These are phyloP conservation scores for Prunella himalayana DNA, from an alignment of 2,113 vertebrate genomes.

Conservation along the genomic window DNA sequence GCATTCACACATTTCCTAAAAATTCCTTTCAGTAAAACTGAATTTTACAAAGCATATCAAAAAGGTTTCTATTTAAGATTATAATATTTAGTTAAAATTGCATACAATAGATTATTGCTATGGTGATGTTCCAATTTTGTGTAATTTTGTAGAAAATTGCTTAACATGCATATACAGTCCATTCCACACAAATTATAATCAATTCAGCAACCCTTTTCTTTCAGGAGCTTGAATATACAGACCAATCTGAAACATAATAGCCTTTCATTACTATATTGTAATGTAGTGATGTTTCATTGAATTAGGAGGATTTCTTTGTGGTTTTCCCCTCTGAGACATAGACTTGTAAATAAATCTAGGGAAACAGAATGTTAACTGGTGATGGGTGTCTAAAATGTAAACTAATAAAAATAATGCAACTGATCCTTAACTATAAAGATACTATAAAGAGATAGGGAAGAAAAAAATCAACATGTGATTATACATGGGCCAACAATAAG, in stretches of 20 bases:
- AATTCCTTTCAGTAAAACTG: background rate
- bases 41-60: background rate
- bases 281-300: background rate
- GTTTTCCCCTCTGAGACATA: background rate
- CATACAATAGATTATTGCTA: background rate
- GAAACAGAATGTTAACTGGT: background rate
- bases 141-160: conserved; percentile 23
- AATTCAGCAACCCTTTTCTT: conserved; percentile 10
- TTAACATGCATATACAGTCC: background rate
- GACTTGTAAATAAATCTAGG: background rate
- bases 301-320: background rate
- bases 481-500: background rate
- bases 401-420: background rate
- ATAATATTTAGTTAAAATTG: background rate
- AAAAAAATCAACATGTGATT: background rate
- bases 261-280: background rate
- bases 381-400: background rate
- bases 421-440: background rate
- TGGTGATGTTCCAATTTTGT: conserved; percentile 8
- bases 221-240: background rate
- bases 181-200: conserved; percentile 21
- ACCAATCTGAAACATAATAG: conserved; percentile 24
- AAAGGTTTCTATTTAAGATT: background rate
- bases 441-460: background rate
- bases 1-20: background rate